phyloP scores from a whole-genome alignment of 2,888 invertebrate species.

The Gari tellinella region DNA sequence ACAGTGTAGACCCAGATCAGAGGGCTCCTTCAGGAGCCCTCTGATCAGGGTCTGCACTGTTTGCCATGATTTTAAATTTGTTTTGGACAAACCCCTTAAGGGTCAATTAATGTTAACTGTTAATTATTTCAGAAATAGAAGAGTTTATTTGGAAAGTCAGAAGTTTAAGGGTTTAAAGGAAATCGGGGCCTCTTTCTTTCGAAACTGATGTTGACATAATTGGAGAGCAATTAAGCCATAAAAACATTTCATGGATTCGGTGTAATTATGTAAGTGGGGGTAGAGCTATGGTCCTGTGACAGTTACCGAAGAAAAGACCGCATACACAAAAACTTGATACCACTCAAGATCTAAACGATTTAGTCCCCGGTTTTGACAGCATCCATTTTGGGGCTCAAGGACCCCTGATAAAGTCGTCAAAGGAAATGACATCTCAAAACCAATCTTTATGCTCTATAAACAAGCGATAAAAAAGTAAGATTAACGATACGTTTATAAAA shows the following conservation, averaged over 20 bases:
- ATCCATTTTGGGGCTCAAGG: conserved; percentile 44
- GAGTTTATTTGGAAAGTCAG: too few relatives aligned
- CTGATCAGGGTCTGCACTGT: too few relatives aligned
- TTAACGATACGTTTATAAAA: conserved; percentile 3
- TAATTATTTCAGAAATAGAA: too few relatives aligned
- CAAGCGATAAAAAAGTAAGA: conserved; percentile 42
- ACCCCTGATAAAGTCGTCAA: conserved; percentile 28
- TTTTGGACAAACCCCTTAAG: too few relatives aligned
- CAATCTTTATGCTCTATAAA: conserved; percentile 43
- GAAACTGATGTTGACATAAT: conserved; percentile 24
- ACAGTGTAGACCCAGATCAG: too few relatives aligned
- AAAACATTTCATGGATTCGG: neutral
- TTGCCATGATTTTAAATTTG: too few relatives aligned
- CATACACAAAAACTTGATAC: neutral
- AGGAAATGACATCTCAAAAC: conserved; percentile 58
- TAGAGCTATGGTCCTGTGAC: neutral
- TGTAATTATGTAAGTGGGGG: neutral
- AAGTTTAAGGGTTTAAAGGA: too few relatives aligned
- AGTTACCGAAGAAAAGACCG: neutral
- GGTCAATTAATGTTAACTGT: too few relatives aligned
- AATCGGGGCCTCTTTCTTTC: neutral
- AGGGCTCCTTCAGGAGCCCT: too few relatives aligned
- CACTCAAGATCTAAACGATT: conserved; percentile 7
- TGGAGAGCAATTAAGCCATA: conserved; percentile 23
- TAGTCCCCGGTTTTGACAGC: conserved; percentile 36